These are phyloP conservation scores for Cryptomyrus ogoouensis DNA, from an alignment of 2,113 vertebrate species.

Conservation along the genomic window DNA sequence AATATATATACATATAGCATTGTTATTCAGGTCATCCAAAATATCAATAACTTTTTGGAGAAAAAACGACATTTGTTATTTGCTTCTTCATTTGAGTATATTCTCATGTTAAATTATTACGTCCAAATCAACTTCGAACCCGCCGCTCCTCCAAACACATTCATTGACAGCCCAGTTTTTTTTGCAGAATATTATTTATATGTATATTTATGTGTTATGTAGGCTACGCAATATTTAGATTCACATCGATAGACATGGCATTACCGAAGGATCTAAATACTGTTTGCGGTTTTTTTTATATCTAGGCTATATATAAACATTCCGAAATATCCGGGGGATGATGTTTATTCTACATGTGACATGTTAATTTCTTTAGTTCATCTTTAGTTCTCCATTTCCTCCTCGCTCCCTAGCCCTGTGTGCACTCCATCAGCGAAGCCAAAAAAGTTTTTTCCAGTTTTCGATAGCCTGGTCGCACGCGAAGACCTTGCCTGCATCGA, in stretches of 20 bases:
- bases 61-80: not conserved
- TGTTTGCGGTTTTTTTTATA: not conserved
- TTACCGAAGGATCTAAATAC: not conserved
- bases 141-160: not conserved
- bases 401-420: constrained; percentile 27
- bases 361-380: constrained; percentile 22
- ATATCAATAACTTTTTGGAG: not conserved
- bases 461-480: constrained; percentile 40
- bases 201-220: not conserved
- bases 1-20: no score
- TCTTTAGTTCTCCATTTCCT: constrained; percentile 35
- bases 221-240: not conserved
- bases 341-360: not conserved
- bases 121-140: not conserved
- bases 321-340: not conserved
- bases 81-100: not conserved
- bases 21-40: not conserved
- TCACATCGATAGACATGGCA: not conserved
- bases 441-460: constrained; percentile 35
- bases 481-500: constrained; percentile 25
- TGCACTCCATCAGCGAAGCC: constrained; percentile 30
- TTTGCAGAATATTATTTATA: not conserved
- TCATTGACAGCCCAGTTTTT: not conserved
- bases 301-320: not conserved
- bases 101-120: not conserved